These are phyloP conservation scores for Proales similis DNA, from an alignment of 1,140 invertebrate genomes.

Conservation along the genomic window DNA sequence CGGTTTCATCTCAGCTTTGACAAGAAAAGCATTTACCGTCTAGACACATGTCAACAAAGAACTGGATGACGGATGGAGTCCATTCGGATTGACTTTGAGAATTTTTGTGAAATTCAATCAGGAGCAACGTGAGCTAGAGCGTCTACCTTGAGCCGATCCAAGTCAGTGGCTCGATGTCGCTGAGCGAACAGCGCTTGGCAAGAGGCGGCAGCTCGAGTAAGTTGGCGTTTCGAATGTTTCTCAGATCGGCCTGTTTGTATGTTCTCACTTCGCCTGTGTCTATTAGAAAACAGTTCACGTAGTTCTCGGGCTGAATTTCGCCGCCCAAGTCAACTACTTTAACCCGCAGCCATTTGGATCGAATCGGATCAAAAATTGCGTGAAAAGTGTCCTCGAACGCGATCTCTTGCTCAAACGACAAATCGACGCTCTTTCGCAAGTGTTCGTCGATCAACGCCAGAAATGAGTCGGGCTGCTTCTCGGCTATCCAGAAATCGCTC, in stretches of 20 bases:
- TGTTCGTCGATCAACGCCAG: conserved; percentile 3
- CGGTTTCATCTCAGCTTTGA: neutral
- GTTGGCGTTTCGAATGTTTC: neutral
- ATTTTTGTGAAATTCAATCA: neutral
- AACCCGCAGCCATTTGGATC: neutral
- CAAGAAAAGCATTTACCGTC: too few species aligned
- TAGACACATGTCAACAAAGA: too few species aligned
- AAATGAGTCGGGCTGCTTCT: conserved; percentile 4
- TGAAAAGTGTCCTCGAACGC: neutral
- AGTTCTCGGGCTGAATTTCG: neutral
- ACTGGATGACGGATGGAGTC: too few species aligned
- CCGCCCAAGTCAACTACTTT: neutral
- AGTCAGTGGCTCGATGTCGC: conserved; percentile 2
- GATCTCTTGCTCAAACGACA: conserved; percentile 11
- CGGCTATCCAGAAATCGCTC: conserved; percentile 31
- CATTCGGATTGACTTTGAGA: neutral
- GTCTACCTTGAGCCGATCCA: neutral
- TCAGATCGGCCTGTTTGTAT: neutral
- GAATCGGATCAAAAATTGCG: conserved; percentile 9
- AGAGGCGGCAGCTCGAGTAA: conserved; percentile 5
- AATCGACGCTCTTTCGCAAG: neutral
- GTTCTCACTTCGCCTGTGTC: neutral
- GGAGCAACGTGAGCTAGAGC: neutral
- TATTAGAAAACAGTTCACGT: conserved; percentile 10
- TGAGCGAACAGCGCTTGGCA: neutral